Evolutionary conservation across 2,113 vertebrate species (phyloP).

Genomic region (Scalopus aquaticus): DNA sequence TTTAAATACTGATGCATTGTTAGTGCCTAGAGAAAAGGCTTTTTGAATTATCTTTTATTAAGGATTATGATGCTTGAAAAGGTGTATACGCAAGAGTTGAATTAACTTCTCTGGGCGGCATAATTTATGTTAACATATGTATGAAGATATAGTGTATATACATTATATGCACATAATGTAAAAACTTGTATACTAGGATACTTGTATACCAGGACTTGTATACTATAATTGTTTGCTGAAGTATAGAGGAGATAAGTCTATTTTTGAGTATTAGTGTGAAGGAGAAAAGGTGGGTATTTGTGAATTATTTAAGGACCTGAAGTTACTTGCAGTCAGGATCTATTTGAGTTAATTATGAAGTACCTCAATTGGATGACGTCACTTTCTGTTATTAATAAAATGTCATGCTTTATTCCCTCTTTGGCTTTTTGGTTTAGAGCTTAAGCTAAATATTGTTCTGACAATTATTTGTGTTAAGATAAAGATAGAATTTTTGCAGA

Average conservation of each 20-base stretch:
- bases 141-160: neutral
- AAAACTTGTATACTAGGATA: neutral
- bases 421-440: slow-evolving; percentile 34
- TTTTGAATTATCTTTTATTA: neutral
- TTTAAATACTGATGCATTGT: slow-evolving; percentile 9
- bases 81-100: neutral
- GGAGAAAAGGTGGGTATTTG: neutral
- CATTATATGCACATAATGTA: neutral
- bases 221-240: neutral
- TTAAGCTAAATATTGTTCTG: slow-evolving; percentile 30
- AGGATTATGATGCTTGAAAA: neutral
- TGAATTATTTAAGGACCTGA: neutral
- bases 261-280: neutral
- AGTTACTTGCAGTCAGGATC: neutral
- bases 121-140: slow-evolving; percentile 25
- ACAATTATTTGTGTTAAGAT: slow-evolving; percentile 24
- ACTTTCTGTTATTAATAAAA: neutral
- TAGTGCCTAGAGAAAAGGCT: neutral
- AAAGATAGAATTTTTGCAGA: neutral
- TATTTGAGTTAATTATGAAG: neutral
- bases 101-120: neutral
- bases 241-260: neutral
- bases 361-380: neutral
- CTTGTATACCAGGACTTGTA: neutral
- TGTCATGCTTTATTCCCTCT: neutral